Percentiles rank a stretch among this genome's conserved stretches.
Conservation (phyloP, 2,113 vertebrate genomes). For the Baryphthengus martii region DNA sequence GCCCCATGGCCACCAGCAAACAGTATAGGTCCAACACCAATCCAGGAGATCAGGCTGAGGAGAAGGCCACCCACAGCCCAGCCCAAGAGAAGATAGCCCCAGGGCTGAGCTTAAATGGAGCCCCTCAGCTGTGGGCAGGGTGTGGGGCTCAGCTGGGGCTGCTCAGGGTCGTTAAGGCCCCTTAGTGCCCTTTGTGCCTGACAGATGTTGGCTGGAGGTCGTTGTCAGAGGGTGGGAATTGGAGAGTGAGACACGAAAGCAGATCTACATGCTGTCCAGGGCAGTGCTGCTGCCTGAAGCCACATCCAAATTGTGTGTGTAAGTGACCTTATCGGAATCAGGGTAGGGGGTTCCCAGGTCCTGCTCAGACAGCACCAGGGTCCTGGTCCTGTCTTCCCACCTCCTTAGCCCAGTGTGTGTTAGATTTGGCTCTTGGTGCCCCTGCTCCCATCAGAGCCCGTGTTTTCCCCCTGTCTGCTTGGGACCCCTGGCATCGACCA, state of each 20-base stretch:
- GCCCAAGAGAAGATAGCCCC: neutral
- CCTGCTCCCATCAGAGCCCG: neutral
- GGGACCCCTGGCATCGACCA: neutral
- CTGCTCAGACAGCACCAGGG: neutral
- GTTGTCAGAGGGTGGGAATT: neutral
- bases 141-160: neutral
- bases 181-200: neutral
- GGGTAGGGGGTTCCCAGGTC: neutral
- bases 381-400: neutral
- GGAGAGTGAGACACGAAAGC: neutral
- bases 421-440: accelerated
- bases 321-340: neutral
- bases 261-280: neutral
- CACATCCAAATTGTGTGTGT: accelerated
- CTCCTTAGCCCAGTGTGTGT: neutral
- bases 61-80: neutral
- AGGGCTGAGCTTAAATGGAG: neutral
- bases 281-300: neutral
- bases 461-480: neutral
- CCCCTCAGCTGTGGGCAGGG: accelerated
- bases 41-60: neutral
- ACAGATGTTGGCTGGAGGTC: neutral
- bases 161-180: neutral
- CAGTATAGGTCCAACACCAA: accelerated
- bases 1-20: neutral